Evolutionary conservation across 2,888 invertebrate genomes (phyloP), one percentile per base, ranked within the genome.

Genomic region (Gnatocerus cornutus): DNA sequence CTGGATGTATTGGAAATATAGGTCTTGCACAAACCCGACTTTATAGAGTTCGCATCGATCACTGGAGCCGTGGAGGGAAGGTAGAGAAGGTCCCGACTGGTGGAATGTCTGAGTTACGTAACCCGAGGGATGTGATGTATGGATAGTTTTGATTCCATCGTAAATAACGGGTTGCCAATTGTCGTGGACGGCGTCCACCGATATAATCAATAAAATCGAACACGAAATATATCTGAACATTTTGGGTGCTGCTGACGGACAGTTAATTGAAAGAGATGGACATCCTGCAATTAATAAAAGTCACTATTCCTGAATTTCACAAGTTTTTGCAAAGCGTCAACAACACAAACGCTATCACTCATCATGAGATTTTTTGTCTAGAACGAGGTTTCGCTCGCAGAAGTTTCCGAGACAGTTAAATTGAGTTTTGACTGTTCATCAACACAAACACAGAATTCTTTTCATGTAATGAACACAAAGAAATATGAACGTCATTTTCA

Each of bases 1-100:
- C 77, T 92, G 90, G 65, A 94, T 87, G 77, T 92, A 92, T 85
- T 93, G 91, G 74, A 89, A 90, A 80, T 78, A 91, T 7, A 88
- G 80, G 72, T 89, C 88, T 75, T 89, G 89, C n/a, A 82, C 85
- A 83, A 89, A 87, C n/a, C 85, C 84, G 41, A 88, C 87, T 80
- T 89, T 89, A 80, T 88, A 87, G 6, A 89, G 80, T 30, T 86
- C 83, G 76, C 89, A 89, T 58, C 85, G 86, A 71, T 81, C 82
- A 29, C 71, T 74, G 53, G 74, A 74, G 21, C 84, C 85, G 45
- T 80, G 79, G 1, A 59, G 2, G 41, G 39, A 81, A 74, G 12
- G n/a, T 13, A 16, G 33, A 39, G 59, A n/a, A 3, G 30, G 13
- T 10, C 46, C 21, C 12, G 58, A 59, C 43, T 53, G 53, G 14